Conservation (phyloP, 2,113 vertebrate species). For the Cinclus mexicanus region DNA sequence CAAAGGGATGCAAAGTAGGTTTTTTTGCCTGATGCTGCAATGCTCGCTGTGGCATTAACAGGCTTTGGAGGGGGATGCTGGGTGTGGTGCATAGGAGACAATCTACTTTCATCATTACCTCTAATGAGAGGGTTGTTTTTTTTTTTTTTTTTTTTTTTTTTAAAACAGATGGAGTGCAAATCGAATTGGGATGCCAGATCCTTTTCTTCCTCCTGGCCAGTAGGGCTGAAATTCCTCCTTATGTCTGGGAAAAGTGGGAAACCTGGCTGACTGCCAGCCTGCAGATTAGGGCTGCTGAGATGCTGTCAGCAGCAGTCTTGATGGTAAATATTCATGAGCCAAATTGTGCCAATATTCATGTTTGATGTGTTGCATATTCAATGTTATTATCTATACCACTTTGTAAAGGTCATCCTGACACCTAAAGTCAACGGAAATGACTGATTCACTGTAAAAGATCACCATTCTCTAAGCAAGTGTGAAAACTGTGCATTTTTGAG, state of each 20-base stretch:
- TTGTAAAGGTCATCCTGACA: constrained; percentile 33
- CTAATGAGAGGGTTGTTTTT: background rate
- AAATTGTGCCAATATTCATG: constrained; percentile 46
- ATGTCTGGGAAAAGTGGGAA: constrained; percentile 10
- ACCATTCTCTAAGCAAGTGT: background rate
- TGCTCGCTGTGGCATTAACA: background rate
- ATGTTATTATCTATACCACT: constrained; percentile 29
- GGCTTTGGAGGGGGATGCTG: background rate
- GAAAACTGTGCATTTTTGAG: constrained; percentile 16
- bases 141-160: background rate
- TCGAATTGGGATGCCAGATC: background rate
- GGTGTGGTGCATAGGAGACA: background rate
- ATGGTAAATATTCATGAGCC: constrained; percentile 63
- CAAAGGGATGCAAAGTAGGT: background rate
- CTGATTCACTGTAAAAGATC: constrained; percentile 10
- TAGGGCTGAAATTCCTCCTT: constrained; percentile 1
- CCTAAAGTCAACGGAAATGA: constrained; percentile 33
- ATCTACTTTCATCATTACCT: background rate
- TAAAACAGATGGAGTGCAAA: background rate
- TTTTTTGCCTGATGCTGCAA: background rate
- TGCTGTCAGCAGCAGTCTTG: constrained; percentile 45
- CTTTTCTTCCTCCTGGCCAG: background rate
- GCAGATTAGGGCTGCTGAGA: constrained; percentile 19
- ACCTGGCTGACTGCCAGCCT: constrained; percentile 32
- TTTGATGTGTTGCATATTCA: constrained; percentile 38